phyloP scores from a whole-genome alignment of 2,113 vertebrate genomes.

The Gallinago undulata region DNA sequence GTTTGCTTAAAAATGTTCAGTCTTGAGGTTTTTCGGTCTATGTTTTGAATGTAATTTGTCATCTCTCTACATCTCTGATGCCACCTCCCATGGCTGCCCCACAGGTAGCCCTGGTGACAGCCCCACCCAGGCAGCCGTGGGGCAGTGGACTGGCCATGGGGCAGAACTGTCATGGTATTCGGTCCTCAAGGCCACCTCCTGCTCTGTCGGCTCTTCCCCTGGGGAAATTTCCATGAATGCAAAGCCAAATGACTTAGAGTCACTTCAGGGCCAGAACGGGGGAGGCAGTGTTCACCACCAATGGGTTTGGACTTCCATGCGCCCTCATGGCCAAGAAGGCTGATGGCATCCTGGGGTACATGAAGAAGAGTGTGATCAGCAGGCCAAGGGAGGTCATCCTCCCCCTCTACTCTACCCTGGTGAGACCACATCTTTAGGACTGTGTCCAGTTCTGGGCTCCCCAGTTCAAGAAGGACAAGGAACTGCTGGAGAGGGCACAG shows the following conservation, averaged over 20 bases:
- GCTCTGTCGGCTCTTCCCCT: fast-evolving
- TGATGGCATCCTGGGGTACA: too few species aligned
- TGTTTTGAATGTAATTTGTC: background rate
- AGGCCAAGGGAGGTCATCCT: too few species aligned
- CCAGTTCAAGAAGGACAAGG: too few species aligned
- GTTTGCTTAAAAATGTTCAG: background rate
- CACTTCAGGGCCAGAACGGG: background rate
- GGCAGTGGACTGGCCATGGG: fast-evolving
- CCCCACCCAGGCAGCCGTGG: background rate
- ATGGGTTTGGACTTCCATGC: background rate
- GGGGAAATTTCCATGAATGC: background rate
- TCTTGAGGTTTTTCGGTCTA: fast-evolving
- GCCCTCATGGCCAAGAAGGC: too few species aligned
- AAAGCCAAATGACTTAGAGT: background rate
- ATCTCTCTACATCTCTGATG: background rate
- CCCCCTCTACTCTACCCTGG: too few species aligned
- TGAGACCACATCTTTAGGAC: too few species aligned
- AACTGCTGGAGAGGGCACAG: too few species aligned
- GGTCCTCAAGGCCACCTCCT: fast-evolving
- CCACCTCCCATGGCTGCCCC: fast-evolving
- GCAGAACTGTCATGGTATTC: background rate
- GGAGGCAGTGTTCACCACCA: background rate
- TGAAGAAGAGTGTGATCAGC: too few species aligned
- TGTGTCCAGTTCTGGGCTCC: too few species aligned
- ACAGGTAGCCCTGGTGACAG: background rate